Conservation (phyloP, 1,140 invertebrate genomes). For the Apolygus lucorum region DNA sequence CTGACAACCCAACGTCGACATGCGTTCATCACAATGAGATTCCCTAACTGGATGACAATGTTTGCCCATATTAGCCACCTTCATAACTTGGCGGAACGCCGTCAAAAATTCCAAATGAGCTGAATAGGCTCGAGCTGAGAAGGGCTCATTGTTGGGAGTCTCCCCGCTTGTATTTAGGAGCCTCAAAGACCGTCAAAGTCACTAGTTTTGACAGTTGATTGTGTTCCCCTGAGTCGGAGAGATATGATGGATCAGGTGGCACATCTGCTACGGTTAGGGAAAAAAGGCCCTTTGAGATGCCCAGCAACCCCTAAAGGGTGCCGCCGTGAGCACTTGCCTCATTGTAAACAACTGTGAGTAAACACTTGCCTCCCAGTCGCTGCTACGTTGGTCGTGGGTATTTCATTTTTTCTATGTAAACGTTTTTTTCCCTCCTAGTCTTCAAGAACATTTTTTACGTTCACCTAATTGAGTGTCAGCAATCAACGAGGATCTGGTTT, state of each 20-base stretch:
- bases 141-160: not conserved
- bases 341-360: not conserved
- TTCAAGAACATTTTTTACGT: not conserved
- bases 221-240: not conserved
- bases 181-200: not conserved
- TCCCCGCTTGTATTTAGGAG: not conserved
- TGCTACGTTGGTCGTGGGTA: too few species aligned
- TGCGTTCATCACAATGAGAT: too few species aligned
- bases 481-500: not conserved
- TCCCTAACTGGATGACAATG: not conserved
- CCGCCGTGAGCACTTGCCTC: not conserved
- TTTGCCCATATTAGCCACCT: not conserved
- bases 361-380: too few species aligned
- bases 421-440: not conserved
- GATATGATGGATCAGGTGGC: not conserved
- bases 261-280: not conserved
- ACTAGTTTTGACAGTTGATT: not conserved
- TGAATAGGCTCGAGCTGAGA: not conserved
- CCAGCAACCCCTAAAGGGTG: not conserved
- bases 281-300: not conserved
- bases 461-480: not conserved
- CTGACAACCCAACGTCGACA: too few species aligned
- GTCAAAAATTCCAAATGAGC: not conserved
- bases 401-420: too few species aligned
- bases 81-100: not conserved